phyloP scores from a whole-genome alignment of 2,113 vertebrate species.

The Cyanoderma ruficeps region DNA sequence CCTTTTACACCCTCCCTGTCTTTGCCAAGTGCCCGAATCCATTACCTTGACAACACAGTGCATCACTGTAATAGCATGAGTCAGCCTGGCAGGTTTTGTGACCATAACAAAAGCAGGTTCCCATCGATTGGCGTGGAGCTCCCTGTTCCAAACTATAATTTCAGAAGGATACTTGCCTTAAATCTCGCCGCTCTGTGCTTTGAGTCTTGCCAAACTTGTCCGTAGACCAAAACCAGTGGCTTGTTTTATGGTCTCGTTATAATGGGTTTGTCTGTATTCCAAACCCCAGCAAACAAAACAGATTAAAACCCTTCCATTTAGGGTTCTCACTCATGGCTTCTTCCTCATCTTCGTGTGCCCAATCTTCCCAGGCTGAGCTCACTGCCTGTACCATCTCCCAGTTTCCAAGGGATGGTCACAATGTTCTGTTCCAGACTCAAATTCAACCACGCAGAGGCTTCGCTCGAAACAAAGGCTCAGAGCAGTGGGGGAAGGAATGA shows the following conservation, averaged over 20 bases:
- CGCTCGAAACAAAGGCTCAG: not conserved
- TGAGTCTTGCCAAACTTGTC: slow-evolving; percentile 7
- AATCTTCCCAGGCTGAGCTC: not conserved
- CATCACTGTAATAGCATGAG: slow-evolving; percentile 56
- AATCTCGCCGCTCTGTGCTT: not conserved
- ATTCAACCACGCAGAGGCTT: not conserved
- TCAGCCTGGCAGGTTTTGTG: not conserved
- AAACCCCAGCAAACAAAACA: slow-evolving; percentile 9
- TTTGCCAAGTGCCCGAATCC: slow-evolving; percentile 46
- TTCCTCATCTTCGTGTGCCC: not conserved
- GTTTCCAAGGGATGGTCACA: not conserved
- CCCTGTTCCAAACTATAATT: slow-evolving; percentile 25
- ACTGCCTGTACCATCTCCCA: not conserved
- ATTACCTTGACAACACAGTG: slow-evolving; percentile 62
- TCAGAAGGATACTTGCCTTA: slow-evolving; percentile 24
- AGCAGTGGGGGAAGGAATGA: not conserved
- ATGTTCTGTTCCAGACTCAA: not conserved
- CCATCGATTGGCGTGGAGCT: slow-evolving; percentile 47
- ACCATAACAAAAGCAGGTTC: slow-evolving; percentile 40
- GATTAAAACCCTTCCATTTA: not conserved
- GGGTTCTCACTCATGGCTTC: not conserved
- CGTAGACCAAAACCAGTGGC: not conserved
- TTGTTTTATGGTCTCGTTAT: slow-evolving; percentile 30
- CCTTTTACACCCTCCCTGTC: slow-evolving; percentile 1
- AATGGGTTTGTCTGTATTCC: slow-evolving; percentile 3